Evolutionary conservation across 30 jellyfish, hydroid and myxozoan genomes (phyloP), one percentile per base, ranked within the genome.

Genomic region (Hydractinia symbiolongicarpus): DNA sequence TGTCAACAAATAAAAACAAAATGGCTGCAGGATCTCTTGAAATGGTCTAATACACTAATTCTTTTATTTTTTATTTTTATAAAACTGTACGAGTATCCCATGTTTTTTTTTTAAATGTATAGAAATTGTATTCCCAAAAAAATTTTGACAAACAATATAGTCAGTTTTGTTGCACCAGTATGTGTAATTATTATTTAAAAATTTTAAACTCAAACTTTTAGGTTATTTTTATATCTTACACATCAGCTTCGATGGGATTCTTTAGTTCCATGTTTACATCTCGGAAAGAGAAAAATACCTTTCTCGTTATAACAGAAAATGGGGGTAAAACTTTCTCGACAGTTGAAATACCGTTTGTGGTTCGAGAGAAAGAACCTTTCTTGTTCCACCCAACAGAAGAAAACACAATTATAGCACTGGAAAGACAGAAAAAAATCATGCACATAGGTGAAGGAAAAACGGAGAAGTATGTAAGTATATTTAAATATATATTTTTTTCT

Each of bases 331-430:
- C 88, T 16, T 93, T 91, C 87, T 21, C 17, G 20, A n/a, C 77
- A 19, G 85, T 79, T 4, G 62, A 60, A 13, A 13, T 87, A 44
- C 98, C 98, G 4, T 93, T 93, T 72, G 85, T 60, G 53, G 85
- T 87, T 6, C 81, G 93, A 60, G 84, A 72, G 54, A 76, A 78
- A 51, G 90, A 87, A 44, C 95, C 98, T 8, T 80, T 93, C 17
- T 19, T 77, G 52, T 82, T 84, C 51, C 96, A 88, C 71, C 94
- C 95, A 19, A 84, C 64, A 49, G 56, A 83, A 56, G 96, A 87
- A 70, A 84, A 93, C 62, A 86, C 96, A 96, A 85, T 93, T n/a
- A 50, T 93, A 67, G 95, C 96, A 6, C 79, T 91, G 56, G 96
- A 71, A 71, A 71, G n/a, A 50, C 56, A 55, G 51, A 71, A 55